Evolutionary conservation across 2,888 invertebrate genomes (phyloP).

Genomic region (Latrodectus elegans): DNA sequence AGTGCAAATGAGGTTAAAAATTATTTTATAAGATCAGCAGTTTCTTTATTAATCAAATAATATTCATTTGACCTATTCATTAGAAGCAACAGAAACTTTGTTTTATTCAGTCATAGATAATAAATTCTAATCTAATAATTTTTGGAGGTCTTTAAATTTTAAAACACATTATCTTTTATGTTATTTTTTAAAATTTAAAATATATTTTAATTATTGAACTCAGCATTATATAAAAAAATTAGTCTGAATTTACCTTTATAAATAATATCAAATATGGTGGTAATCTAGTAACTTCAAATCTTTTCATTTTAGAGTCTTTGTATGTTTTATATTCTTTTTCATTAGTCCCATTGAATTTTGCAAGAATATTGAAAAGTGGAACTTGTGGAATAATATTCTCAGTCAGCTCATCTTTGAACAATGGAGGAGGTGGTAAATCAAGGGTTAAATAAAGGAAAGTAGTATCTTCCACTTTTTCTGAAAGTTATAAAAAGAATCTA

Average conservation of each 20-base stretch:
- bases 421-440: conserved; percentile 96
- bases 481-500: not conserved
- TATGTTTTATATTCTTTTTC: conserved; percentile 99
- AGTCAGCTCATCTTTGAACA: conserved; percentile 96
- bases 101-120: too few species aligned
- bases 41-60: too few species aligned
- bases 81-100: too few species aligned
- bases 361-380: conserved; percentile 92
- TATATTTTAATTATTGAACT: too few species aligned
- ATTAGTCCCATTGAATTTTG: conserved; percentile 95
- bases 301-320: conserved; percentile 97
- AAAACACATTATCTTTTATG: too few species aligned
- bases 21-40: too few species aligned
- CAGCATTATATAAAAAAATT: too few species aligned
- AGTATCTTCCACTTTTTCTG: conserved; percentile 83
- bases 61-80: too few species aligned
- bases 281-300: conserved; percentile 94
- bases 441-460: conserved; percentile 97
- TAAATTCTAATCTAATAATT: too few species aligned
- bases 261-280: conserved; percentile 96
- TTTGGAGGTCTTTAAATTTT: too few species aligned
- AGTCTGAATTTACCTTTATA: conserved; percentile 82
- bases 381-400: conserved; percentile 99
- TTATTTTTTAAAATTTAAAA: too few species aligned
- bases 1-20: too few species aligned